Conservation (phyloP, 2,888 invertebrate species). For the Cyrtodaria siliqua region DNA sequence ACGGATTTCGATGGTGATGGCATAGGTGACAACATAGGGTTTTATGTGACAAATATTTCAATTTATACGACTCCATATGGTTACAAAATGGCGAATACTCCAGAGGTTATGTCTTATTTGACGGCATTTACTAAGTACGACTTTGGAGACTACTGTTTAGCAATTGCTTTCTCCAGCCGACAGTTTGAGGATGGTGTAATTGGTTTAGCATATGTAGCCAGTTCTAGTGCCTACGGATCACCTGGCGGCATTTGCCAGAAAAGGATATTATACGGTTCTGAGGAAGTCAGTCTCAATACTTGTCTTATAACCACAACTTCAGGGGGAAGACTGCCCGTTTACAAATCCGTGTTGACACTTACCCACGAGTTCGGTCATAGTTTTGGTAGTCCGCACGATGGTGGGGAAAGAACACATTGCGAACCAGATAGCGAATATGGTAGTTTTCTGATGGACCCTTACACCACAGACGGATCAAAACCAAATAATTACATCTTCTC, state of each 20-base stretch:
- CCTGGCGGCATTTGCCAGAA: constrained; percentile 80
- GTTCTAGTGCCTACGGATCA: constrained; percentile 59
- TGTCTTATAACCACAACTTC: constrained; percentile 70
- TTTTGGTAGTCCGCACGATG: constrained; percentile 81
- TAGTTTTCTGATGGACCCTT: constrained; percentile 78
- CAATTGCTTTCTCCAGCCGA: constrained; percentile 74
- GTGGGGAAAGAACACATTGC: constrained; percentile 47
- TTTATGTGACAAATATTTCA: constrained; percentile 72
- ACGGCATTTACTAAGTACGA: constrained; percentile 72
- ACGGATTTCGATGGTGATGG: constrained; percentile 83
- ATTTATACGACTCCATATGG: constrained; percentile 56
- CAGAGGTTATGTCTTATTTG: constrained; percentile 68
- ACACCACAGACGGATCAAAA: constrained; percentile 65
- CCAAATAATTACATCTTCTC: constrained; percentile 80
- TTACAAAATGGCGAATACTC: constrained; percentile 58
- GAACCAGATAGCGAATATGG: constrained; percentile 67
- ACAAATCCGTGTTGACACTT: constrained; percentile 66
- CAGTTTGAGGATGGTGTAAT: constrained; percentile 72
- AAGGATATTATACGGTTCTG: constrained; percentile 29
- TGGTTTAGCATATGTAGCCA: constrained; percentile 79
- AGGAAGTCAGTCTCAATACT: constrained; percentile 73
- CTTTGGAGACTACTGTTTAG: constrained; percentile 73
- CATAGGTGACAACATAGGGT: constrained; percentile 80
- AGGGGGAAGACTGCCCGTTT: constrained; percentile 56
- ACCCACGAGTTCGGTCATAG: constrained; percentile 82